Conservation (phyloP, 1,140 invertebrate species). For the Chironomus tepperi region DNA sequence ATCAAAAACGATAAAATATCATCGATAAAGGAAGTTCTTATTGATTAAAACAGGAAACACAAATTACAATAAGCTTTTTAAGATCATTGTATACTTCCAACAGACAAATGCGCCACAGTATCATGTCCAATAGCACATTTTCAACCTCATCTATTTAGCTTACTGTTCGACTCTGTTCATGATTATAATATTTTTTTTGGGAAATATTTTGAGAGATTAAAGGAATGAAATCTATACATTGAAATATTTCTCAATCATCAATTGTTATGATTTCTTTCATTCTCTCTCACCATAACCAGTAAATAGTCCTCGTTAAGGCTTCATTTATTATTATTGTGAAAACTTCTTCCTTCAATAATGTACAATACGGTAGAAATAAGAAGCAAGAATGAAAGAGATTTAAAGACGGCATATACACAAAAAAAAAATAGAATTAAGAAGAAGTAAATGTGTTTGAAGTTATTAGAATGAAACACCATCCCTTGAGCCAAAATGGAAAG, state of each 20-base stretch:
- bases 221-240: background rate
- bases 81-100: background rate
- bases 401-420: too few relatives aligned
- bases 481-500: too few relatives aligned
- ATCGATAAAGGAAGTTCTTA: too few relatives aligned
- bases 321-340: background rate
- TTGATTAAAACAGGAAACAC: too few relatives aligned
- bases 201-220: slow-evolving; percentile 14
- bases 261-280: background rate
- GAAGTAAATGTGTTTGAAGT: slow-evolving; percentile 4
- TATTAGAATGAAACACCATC: background rate
- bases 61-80: background rate
- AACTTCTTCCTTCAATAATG: background rate
- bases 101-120: background rate
- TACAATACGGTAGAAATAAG: background rate
- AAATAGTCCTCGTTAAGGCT: slow-evolving; percentile 10
- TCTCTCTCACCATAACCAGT: background rate
- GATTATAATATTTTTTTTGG: too few relatives aligned
- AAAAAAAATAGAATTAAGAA: background rate
- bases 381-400: too few relatives aligned
- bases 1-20: too few relatives aligned
- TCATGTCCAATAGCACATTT: background rate
- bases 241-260: background rate
- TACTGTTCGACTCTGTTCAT: too few relatives aligned
- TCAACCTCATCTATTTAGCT: too few relatives aligned